Percentiles rank a stretch among this genome's conserved stretches.
Conservation (phyloP, 2,888 invertebrate genomes). For the Standfussiana lucernea region DNA sequence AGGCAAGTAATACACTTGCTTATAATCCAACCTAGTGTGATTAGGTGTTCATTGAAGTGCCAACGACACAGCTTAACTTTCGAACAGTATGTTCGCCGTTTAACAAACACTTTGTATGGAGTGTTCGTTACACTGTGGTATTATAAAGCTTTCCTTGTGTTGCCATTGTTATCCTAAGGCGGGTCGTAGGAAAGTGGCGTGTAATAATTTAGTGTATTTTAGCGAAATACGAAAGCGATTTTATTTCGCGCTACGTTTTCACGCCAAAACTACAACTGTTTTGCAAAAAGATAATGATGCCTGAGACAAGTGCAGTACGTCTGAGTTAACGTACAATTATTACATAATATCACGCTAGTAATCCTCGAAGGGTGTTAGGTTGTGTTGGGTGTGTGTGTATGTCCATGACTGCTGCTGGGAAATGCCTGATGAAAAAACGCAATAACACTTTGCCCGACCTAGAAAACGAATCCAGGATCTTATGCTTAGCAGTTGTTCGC, state of each 20-base stretch:
- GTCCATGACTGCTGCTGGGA: neutral
- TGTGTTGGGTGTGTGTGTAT: no score
- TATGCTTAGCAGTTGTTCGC: neutral
- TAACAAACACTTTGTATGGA: constrained; percentile 32
- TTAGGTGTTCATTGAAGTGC: constrained; percentile 36
- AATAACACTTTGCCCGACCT: neutral
- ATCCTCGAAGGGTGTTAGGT: neutral
- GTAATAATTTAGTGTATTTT: constrained; percentile 33
- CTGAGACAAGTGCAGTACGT: neutral
- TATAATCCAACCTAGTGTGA: no score
- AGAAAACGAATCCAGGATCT: neutral
- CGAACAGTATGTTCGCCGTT: constrained; percentile 19
- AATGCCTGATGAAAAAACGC: neutral
- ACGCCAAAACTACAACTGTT: neutral
- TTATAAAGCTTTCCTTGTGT: constrained; percentile 20
- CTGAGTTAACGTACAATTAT: neutral
- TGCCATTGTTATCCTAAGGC: constrained; percentile 23
- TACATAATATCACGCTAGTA: neutral
- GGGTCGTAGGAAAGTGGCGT: constrained; percentile 8
- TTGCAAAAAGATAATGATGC: neutral
- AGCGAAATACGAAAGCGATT: neutral
- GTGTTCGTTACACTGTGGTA: constrained; percentile 30
- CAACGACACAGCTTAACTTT: constrained; percentile 42
- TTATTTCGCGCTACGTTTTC: neutral
- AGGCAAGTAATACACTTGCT: neutral